Evolutionary conservation across 2,113 vertebrate species (phyloP).

Genomic region (Tylochromis polylepis): DNA sequence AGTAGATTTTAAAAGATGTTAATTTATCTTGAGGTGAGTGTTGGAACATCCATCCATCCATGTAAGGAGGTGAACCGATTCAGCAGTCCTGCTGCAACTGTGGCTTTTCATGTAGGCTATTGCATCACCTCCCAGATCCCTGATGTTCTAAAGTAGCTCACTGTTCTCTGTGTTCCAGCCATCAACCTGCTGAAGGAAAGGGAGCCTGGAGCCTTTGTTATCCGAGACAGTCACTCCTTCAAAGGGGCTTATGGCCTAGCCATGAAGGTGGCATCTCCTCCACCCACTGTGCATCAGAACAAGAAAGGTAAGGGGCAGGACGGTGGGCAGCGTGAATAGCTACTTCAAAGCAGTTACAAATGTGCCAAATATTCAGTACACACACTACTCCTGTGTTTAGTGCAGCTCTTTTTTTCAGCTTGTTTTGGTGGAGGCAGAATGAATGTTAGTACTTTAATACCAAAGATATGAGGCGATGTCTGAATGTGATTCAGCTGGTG

Average conservation of each 20-base stretch:
- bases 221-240: slow-evolving; percentile 97
- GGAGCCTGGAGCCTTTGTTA: slow-evolving; percentile 93
- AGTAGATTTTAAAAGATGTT: background rate
- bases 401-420: background rate
- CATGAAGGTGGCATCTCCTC: slow-evolving; percentile 94
- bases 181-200: slow-evolving; percentile 87
- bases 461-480: slow-evolving; percentile 20
- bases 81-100: background rate
- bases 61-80: background rate
- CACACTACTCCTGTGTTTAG: background rate
- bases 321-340: too few species aligned
- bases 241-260: slow-evolving; percentile 92
- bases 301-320: slow-evolving; percentile 84
- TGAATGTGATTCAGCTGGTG: background rate
- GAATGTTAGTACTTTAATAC: background rate
- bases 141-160: background rate
- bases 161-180: slow-evolving; percentile 66
- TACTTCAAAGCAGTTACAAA: background rate
- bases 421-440: background rate
- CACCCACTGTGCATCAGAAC: slow-evolving; percentile 84
- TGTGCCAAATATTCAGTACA: background rate
- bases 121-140: background rate
- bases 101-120: background rate
- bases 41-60: background rate
- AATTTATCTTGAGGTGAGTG: background rate